A percentile compares a stretch with the other conserved stretches of the same genome.
Evolutionary conservation across 1,140 invertebrate genomes (phyloP).

Genomic region (Pseudomyrmex cubaensis): DNA sequence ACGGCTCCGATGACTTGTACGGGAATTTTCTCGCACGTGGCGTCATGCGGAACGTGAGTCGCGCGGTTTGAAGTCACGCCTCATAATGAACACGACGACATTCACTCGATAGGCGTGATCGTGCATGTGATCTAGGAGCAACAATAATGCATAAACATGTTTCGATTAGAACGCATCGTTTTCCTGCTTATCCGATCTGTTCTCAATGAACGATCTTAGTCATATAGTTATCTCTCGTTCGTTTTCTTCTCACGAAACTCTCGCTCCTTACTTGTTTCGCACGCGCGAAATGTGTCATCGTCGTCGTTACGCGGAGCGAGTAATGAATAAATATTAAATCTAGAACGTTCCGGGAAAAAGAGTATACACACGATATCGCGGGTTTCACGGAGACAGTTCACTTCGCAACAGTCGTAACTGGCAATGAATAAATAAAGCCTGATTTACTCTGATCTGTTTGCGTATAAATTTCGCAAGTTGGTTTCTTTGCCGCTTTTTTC

Average conservation of each 20-base stretch:
- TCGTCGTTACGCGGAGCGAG: constrained; percentile 15
- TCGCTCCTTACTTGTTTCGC: not conserved
- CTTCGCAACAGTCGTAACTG: not conserved
- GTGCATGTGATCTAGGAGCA: not conserved
- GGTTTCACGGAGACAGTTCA: not conserved
- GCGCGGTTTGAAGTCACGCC: not conserved
- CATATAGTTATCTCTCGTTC: not conserved
- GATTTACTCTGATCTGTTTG: not conserved
- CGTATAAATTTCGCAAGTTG: not conserved
- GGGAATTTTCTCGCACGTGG: constrained; percentile 34
- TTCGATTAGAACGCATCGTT: constrained; percentile 18
- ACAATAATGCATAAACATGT: not conserved
- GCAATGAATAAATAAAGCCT: constrained; percentile 5
- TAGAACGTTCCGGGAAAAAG: not conserved
- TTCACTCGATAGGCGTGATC: constrained; percentile 1
- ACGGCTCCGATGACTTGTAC: not conserved
- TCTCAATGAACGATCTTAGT: constrained; percentile 29
- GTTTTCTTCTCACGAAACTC: not conserved
- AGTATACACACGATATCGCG: not conserved
- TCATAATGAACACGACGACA: not conserved
- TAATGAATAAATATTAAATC: constrained; percentile 34
- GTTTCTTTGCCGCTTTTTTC: not conserved
- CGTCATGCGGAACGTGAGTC: not conserved
- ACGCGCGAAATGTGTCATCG: constrained; percentile 25
- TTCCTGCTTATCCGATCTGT: constrained; percentile 10